Percentiles rank a stretch among this genome's conserved stretches.
phyloP scores from a whole-genome alignment of 1,140 invertebrate genomes.

The Aphaenogaster floridana region DNA sequence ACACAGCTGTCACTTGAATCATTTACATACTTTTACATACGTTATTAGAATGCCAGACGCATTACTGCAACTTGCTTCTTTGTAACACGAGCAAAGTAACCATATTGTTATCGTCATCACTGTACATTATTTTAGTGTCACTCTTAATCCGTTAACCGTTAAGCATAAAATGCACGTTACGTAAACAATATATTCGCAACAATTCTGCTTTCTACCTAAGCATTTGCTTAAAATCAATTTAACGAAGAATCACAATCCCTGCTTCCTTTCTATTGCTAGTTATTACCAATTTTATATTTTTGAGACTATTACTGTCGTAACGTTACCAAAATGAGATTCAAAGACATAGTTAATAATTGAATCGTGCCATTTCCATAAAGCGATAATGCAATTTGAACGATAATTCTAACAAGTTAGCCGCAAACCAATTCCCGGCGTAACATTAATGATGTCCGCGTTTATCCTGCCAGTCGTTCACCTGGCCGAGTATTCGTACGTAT shows the following conservation, averaged over 20 bases:
- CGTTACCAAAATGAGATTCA: not conserved
- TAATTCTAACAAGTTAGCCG: slow-evolving; percentile 12
- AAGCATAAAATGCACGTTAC: slow-evolving; percentile 30
- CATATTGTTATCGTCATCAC: slow-evolving; percentile 54
- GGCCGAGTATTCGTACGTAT: slow-evolving; percentile 37
- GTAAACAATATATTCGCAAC: slow-evolving; percentile 19
- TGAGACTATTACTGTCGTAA: not conserved
- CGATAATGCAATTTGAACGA: slow-evolving; percentile 14
- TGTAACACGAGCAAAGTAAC: slow-evolving; percentile 6
- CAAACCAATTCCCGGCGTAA: slow-evolving; percentile 21
- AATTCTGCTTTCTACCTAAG: not conserved
- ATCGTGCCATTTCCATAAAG: not conserved
- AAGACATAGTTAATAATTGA: not conserved
- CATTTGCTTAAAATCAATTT: not conserved
- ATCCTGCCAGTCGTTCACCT: slow-evolving; percentile 29
- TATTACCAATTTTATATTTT: slow-evolving; percentile 1
- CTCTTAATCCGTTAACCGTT: slow-evolving; percentile 49
- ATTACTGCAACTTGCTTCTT: slow-evolving; percentile 48
- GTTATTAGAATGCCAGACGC: slow-evolving; percentile 51
- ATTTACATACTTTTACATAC: slow-evolving; percentile 66
- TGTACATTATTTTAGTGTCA: slow-evolving; percentile 28
- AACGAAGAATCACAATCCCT: no score
- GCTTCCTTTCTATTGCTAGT: not conserved
- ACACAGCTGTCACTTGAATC: slow-evolving; percentile 54
- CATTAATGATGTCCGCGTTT: slow-evolving; percentile 44